Conservation (phyloP, 2,888 invertebrate species). For the Cryptus armator region DNA sequence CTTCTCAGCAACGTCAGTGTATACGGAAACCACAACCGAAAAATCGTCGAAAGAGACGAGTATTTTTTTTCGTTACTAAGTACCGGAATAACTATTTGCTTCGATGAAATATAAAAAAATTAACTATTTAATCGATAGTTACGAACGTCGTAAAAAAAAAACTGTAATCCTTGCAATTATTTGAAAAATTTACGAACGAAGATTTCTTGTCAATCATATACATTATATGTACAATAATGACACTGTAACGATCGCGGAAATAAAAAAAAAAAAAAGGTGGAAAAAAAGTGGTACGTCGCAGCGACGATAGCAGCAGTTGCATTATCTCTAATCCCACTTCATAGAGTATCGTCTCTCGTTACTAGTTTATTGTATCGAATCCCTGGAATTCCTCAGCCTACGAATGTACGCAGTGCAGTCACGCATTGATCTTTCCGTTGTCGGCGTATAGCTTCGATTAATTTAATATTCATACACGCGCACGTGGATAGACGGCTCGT, state of each 20-base stretch:
- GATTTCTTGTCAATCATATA: not conserved
- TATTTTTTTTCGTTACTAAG: too few relatives aligned
- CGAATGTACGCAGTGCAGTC: slow-evolving; percentile 18
- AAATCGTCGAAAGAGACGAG: too few relatives aligned
- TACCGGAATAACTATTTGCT: too few relatives aligned
- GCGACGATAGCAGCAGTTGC: slow-evolving; percentile 4
- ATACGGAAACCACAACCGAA: too few relatives aligned
- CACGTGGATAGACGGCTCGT: not conserved
- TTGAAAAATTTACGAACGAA: too few relatives aligned
- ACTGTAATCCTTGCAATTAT: too few relatives aligned
- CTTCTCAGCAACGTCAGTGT: too few relatives aligned
- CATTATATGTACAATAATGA: not conserved
- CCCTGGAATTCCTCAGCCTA: slow-evolving; percentile 37
- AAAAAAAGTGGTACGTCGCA: not conserved
- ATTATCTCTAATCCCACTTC: slow-evolving; percentile 23
- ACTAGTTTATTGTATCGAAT: slow-evolving; percentile 37
- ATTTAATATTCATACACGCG: slow-evolving; percentile 51
- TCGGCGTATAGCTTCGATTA: slow-evolving; percentile 17
- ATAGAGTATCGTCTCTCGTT: slow-evolving; percentile 15
- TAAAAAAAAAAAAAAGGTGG: not conserved
- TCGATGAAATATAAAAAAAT: too few relatives aligned
- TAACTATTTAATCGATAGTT: too few relatives aligned
- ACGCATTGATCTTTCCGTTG: slow-evolving; percentile 34
- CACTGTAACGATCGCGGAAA: not conserved
- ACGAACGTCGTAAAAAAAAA: too few relatives aligned